Evolutionary conservation across 92 coral and sea anemone species (phyloP).

Genomic region (Epizoanthus stellaris): DNA sequence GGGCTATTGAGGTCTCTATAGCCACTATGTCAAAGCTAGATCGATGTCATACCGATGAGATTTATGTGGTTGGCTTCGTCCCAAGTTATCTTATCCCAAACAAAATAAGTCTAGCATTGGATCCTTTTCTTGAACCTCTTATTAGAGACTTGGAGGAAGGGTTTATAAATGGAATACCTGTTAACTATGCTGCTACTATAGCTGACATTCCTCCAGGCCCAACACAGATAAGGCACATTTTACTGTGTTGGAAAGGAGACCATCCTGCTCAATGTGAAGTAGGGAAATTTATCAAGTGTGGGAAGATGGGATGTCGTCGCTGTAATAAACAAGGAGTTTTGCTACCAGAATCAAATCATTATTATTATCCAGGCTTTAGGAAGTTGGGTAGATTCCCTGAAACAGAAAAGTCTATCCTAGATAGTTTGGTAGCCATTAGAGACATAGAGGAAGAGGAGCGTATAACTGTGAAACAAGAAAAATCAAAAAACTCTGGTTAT

Average conservation of each 20-base stretch:
- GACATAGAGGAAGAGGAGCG: slow-evolving; percentile 76
- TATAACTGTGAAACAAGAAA: slow-evolving; percentile 50
- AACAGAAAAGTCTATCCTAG: slow-evolving; percentile 41
- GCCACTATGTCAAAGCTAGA: slow-evolving; percentile 74
- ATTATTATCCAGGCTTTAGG: slow-evolving; percentile 70
- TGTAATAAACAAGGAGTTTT: slow-evolving; percentile 54
- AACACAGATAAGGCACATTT: slow-evolving; percentile 52
- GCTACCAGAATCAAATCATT: slow-evolving; percentile 65
- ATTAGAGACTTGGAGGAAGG: slow-evolving; percentile 63
- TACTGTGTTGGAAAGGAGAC: slow-evolving; percentile 75
- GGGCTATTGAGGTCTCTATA: slow-evolving; percentile 60
- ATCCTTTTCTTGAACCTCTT: slow-evolving; percentile 73
- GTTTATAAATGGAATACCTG: slow-evolving; percentile 69
- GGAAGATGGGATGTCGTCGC: slow-evolving; percentile 66
- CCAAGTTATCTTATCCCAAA: slow-evolving; percentile 65
- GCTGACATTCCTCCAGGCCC: slow-evolving; percentile 51
- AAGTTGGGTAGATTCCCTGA: slow-evolving; percentile 58
- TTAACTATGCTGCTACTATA: slow-evolving; percentile 57
- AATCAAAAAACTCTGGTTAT: slow-evolving; percentile 60
- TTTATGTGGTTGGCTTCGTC: slow-evolving; percentile 73
- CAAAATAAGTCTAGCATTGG: slow-evolving; percentile 63
- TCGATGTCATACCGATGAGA: slow-evolving; percentile 58
- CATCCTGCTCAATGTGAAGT: slow-evolving; percentile 71
- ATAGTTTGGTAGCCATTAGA: slow-evolving; percentile 42
- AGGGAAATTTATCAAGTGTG: slow-evolving; percentile 74